Percentiles rank a stretch among this genome's conserved stretches.
Evolutionary conservation across 2,888 invertebrate genomes (phyloP).

Genomic region (Euproctis similis): DNA sequence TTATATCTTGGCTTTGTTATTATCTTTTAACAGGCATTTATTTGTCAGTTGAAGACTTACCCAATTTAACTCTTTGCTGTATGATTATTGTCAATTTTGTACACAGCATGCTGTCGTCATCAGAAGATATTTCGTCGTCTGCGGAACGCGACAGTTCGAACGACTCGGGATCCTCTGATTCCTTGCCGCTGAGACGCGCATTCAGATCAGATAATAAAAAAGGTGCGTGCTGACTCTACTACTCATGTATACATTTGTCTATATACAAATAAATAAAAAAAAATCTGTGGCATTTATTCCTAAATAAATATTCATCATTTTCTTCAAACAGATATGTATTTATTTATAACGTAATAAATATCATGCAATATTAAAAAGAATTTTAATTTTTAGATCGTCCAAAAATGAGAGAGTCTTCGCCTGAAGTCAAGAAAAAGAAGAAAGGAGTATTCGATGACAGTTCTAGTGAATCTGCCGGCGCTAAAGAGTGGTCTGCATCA

Average conservation of each 20-base stretch:
- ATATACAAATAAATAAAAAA: too few species aligned
- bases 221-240: constrained; percentile 29
- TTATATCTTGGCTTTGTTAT: too few species aligned
- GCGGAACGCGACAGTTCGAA: constrained; percentile 48
- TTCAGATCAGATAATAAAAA: constrained; percentile 50
- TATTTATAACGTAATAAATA: neutral
- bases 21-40: too few species aligned
- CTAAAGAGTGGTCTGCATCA: constrained; percentile 46
- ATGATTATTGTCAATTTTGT: too few species aligned
- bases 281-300: too few species aligned
- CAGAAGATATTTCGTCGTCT: constrained; percentile 64
- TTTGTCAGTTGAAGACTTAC: too few species aligned
- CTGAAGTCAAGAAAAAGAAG: constrained; percentile 65
- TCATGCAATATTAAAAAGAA: neutral
- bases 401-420: constrained; percentile 59
- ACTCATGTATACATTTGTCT: too few species aligned
- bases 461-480: constrained; percentile 59
- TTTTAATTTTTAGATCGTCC: constrained; percentile 49
- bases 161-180: constrained; percentile 52
- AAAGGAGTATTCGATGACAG: constrained; percentile 57
- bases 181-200: constrained; percentile 52
- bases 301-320: too few species aligned
- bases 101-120: constrained; percentile 54
- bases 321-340: neutral
- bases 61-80: too few species aligned